A percentile compares a stretch with the other conserved stretches of the same genome.
These are phyloP conservation scores for Mesopsocus fuscifrons DNA, from an alignment of 2,888 invertebrate species.

Conservation along the genomic window DNA sequence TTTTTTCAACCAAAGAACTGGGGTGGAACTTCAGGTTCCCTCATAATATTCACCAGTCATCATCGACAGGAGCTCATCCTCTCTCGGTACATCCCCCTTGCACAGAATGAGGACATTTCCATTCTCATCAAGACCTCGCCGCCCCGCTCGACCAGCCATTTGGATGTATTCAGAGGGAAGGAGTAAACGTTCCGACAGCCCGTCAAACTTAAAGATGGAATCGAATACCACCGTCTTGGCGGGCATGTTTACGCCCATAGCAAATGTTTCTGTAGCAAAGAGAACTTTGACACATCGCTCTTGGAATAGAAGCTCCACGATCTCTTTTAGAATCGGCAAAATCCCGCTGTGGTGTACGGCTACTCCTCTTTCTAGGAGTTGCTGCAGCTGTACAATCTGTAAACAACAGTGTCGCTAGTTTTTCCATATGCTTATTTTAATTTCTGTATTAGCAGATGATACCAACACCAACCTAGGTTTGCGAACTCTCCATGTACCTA, in stretches of 20 bases:
- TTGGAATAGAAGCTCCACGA: constrained; percentile 94
- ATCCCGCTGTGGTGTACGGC: constrained; percentile 98
- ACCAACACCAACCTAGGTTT: no score
- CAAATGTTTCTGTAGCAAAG: constrained; percentile 98
- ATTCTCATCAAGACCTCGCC: constrained; percentile 79
- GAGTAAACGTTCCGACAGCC: constrained; percentile 50
- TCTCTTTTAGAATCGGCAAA: constrained; percentile 94
- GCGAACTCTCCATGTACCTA: no score
- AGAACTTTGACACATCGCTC: constrained; percentile 75
- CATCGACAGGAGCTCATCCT: constrained; percentile 58
- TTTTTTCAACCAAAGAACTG: no score
- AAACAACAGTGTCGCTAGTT: no score
- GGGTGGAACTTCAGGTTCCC: no score
- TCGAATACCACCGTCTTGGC: constrained; percentile 96
- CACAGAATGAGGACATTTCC: constrained; percentile 92
- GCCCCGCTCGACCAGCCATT: constrained; percentile 95
- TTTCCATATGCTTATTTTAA: no score
- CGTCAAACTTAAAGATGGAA: constrained; percentile 79
- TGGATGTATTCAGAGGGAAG: constrained; percentile 92
- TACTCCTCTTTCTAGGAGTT: constrained; percentile 63
- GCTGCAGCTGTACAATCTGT: constrained; percentile 43
- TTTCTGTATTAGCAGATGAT: no score
- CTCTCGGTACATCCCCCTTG: constrained; percentile 52
- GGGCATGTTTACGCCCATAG: constrained; percentile 99
- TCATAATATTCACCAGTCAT: constrained; percentile 52